Percentiles rank a stretch among this genome's conserved stretches.
phyloP scores from a whole-genome alignment of 2,888 invertebrate genomes.

The Calameuta idolon region DNA sequence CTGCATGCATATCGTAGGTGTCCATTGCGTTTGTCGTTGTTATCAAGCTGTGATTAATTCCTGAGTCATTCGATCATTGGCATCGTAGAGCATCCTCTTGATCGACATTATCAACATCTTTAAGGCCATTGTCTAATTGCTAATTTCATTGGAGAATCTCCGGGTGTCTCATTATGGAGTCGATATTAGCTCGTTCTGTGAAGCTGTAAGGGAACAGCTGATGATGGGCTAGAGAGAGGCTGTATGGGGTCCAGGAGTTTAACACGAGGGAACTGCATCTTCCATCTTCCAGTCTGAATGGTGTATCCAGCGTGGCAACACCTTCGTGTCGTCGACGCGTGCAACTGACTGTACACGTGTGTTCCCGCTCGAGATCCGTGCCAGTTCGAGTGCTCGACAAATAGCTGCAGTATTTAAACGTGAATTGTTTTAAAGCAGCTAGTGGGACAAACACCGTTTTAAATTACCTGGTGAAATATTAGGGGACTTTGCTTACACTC shows the following conservation, averaged over 20 bases:
- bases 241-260: background rate
- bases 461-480: constrained; percentile 3
- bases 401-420: constrained; percentile 10
- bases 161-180: background rate
- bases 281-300: constrained; percentile 24
- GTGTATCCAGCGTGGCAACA: constrained; percentile 24
- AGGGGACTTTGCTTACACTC: background rate
- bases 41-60: background rate
- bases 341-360: constrained; percentile 7
- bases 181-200: background rate
- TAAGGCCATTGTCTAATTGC: background rate
- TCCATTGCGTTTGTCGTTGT: background rate
- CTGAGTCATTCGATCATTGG: background rate
- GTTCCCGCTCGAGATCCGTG: constrained; percentile 9
- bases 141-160: background rate
- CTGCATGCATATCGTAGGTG: background rate
- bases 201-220: constrained; percentile 7
- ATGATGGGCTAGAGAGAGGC: background rate
- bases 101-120: background rate
- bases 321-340: constrained; percentile 19
- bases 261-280: constrained; percentile 15
- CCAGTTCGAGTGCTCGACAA: constrained; percentile 20
- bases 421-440: constrained; percentile 11
- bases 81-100: background rate
- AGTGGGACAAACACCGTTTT: background rate